Evolutionary conservation across 1,140 invertebrate genomes (phyloP), one percentile per base, ranked within the genome.

Genomic region (Cephus cinctus): DNA sequence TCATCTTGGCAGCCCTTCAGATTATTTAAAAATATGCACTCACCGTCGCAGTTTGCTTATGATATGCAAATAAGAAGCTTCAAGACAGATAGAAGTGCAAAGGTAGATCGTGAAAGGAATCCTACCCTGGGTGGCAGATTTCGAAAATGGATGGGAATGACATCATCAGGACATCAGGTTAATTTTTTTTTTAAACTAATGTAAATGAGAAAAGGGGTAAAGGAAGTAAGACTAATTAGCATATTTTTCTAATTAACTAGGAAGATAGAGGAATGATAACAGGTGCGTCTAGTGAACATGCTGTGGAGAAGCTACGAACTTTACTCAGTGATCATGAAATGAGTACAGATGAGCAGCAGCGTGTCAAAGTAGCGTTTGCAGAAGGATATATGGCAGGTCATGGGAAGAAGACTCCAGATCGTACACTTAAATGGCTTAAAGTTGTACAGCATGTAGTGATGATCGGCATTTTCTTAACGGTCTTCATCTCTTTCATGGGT

Each of bases 331-430:
- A 61, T 47, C 50, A 50, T 21, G 61, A 65, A 18, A 51, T 81
- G 25, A 65, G 71, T 35, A 50, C 59, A 8, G 75, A 77, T 22
- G 82, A 90, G 60, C 82, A 86, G 54, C 81, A 89, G 57, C 84
- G 83, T 57, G 75, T 93, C 11, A 92, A 92, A 78, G 80, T 92
- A 52, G 91, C 92, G 0, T 96, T 95, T 77, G 90, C 90, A 36
- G 92, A 96, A 75, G 93, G 93, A 5, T 95, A 94, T 71, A 63
- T 89, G 36, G 83, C 89, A 34, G 89, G 86, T 57, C 76, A 77
- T 43, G 69, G 70, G 35, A 76, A 74, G 60, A 73, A 76, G 57
- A 79, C 81, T 47, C 79, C 78, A 4, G 81, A 81, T 3, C 84
- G 85, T 72, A 80, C 83, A 9, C 80, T 82, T 46, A 84, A 83